Evolutionary conservation across 2,113 vertebrate species (phyloP), one percentile per base, ranked within the genome.

Genomic region (Butorides virescens): DNA sequence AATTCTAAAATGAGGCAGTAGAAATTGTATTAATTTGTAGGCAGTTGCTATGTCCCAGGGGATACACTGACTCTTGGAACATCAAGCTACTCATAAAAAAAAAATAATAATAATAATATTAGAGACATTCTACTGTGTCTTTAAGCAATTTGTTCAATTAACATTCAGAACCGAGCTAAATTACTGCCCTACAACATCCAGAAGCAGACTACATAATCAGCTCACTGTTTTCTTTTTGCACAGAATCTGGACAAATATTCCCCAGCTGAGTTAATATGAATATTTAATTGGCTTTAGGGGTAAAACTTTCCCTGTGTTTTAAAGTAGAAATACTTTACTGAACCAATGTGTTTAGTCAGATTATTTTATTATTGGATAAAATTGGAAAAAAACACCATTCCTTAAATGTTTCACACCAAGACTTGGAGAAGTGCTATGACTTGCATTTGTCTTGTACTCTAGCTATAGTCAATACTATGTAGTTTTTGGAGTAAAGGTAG

Each of bases 61-160:
- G 63, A 42, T 74, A 39, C n/a, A 47, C 44, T 87, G 71, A 52
- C 11, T 79, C 32, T 66, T 92, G 59, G 52, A 92, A 73, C 19
- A 68, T 32, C 44, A 62, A 76, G 29, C 42, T 83, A 42, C 32
- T 90, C 17, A 39, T 84, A 7, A 46, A 65, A 91, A 80, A 81
- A 53, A 55, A 80, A 81, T 49, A 37, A 37, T 37, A 37, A 37
- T 37, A 37, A 55, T 25, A 25, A 13, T 5, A 22, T 44, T 56
- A 49, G 61, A 88, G 53, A 78, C 15, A 15, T 89, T 77, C 84
- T 84, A n/a, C 56, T 39, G 14, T 75, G 49, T 88, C 50, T 88
- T 95, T 86, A 92, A 86, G 74, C 30, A 62, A n/a, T 92, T 95
- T 77, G 39, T 90, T 96, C 49, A 89, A 72, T 88, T 77, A 73